Evolutionary conservation across 2,888 invertebrate species (phyloP), one percentile per base, ranked within the genome.

Genomic region (Metalampra italica): DNA sequence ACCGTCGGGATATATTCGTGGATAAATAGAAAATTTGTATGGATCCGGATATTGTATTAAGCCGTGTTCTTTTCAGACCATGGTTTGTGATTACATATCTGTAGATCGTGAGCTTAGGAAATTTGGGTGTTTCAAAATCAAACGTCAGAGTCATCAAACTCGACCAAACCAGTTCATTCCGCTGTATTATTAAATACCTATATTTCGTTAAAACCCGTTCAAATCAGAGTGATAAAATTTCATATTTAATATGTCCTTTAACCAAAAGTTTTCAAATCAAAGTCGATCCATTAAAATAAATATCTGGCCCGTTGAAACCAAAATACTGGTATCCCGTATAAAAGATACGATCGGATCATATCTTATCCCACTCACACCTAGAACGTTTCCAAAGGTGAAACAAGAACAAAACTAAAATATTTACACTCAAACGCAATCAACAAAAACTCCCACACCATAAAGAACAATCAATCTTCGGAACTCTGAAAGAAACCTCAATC

Each of bases 391-490:
- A 54, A 51, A 52, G 62, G 52, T 63, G 56, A 61, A 64, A 57
- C 55, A 70, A 73, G 75, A 78, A 76, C 61, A 71, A 71, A 72
- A 78, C 66, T 64, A 78, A 83, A 83, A 84, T 82, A 82, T 83
- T 86, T 81, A 83, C 78, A 82, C 78, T 78, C 68, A 56, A 71
- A 70, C 68, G 68, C 72, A 74, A 76, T 76, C 81, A 74, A 84
- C 82, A 81, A 82, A 84, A 83, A 81, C 85, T 82, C 82, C 78
- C 79, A 82, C 82, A 82, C 76, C 77, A 76, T 73, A 71, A 72
- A 79, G 78, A 85, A 88, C 87, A 86, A 89, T 88, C 86, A 86
- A 89, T 89, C 88, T 88, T 84, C 68, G 72, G 70, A 63, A 65
- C 75, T 71, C 71, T 83, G 80, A 86, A 85, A 86, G 86, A 78